Evolutionary conservation across 2,888 invertebrate species (phyloP), one percentile per base, ranked within the genome.

Genomic region (Priocnemis perturbator): DNA sequence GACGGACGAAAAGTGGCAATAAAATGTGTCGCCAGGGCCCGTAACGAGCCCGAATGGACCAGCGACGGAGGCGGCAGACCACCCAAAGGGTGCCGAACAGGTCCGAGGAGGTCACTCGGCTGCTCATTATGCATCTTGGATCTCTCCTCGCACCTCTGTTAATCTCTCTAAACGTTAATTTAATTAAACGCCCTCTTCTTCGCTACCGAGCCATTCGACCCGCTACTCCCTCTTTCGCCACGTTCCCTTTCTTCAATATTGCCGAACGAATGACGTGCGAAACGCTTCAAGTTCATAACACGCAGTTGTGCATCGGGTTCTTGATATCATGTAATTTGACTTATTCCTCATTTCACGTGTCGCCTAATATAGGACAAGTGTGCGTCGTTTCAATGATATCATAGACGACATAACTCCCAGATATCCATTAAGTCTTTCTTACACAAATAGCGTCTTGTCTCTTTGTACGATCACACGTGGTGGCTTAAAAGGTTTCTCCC

Each of bases 101-200:
- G 79, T 69, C 75, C 76, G 80, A 65, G 26, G 74, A 85, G 85
- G 85, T 86, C 85, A 84, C 79, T 78, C 81, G 77, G 81, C 84
- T 82, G 83, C 87, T 89, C 88, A 88, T 89, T 88, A 89, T 88
- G 88, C 88, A 88, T 88, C 88, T 88, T 79, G 79, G 84, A 88
- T 88, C 87, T 87, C 84, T 81, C 79, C 84, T 85, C 85, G 84
- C 88, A 86, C 88, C 88, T 88, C 83, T 81, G 87, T 89, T 89
- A 87, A 88, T 88, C 88, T 88, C 84, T 82, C 85, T 86, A 86
- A 87, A 87, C 87, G 87, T 88, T 88, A 87, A 88, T 88, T 88
- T 88, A 89, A 88, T 88, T 88, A 87, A 88, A 88, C 80, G 84
- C 85, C 84, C 81, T 82, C 82, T 76, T 37, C 37, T 11, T 37